These are phyloP conservation scores for Hemibates koningsi DNA, from an alignment of 2,113 vertebrate species.

Conservation along the genomic window DNA sequence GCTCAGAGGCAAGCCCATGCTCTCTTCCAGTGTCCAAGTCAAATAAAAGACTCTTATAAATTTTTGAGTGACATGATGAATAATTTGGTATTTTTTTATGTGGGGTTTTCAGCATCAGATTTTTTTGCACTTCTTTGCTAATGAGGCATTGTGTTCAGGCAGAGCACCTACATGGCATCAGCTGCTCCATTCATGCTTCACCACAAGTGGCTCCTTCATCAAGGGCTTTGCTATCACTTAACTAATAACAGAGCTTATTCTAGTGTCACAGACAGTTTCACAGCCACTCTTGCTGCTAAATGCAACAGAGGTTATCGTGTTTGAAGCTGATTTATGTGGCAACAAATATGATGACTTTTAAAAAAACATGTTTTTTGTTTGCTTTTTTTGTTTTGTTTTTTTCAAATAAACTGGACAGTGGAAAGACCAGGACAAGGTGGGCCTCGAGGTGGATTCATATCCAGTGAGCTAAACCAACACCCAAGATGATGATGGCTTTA, in stretches of 20 bases:
- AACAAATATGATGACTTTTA: background rate
- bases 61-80: constrained; percentile 49
- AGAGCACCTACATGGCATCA: background rate
- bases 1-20: constrained; percentile 47
- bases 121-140: background rate
- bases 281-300: background rate
- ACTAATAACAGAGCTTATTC: background rate
- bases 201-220: background rate
- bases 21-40: constrained; percentile 54
- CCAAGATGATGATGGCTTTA: background rate
- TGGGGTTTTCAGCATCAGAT: background rate
- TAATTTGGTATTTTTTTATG: constrained; percentile 36
- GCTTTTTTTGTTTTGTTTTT: background rate
- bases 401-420: background rate
- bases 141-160: background rate
- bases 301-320: background rate
- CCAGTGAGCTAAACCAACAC: background rate
- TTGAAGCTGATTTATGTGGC: background rate
- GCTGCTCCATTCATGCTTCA: background rate
- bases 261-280: background rate
- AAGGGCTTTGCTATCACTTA: background rate
- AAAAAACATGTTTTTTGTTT: background rate
- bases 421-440: background rate
- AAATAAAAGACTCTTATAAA: constrained; percentile 61
- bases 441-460: background rate